Conservation (phyloP, 2,797 vertebrate species). For the Poecilia picta region DNA sequence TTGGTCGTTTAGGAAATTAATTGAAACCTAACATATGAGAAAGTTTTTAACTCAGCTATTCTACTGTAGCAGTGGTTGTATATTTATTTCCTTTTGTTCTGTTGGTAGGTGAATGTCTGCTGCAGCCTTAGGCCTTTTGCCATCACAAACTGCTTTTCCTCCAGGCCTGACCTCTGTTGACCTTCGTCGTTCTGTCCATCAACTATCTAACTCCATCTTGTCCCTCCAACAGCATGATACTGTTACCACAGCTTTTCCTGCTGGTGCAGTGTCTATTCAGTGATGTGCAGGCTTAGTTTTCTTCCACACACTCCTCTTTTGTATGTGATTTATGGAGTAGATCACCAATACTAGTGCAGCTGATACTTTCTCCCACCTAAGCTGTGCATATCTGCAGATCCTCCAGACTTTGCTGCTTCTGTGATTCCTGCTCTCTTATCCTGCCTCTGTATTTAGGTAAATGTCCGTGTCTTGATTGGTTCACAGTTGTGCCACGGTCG, state of each 20-base stretch:
- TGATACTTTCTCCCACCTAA: background rate
- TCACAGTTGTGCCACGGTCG: background rate
- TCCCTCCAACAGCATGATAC: background rate
- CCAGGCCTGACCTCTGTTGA: background rate
- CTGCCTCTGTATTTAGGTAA: background rate
- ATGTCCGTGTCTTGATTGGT: background rate
- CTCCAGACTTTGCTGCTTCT: background rate
- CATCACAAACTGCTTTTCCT: background rate
- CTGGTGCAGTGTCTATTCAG: background rate
- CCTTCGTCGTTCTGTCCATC: background rate
- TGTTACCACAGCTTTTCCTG: background rate
- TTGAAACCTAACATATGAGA: background rate
- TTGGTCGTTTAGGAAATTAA: background rate
- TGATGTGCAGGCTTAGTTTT: background rate
- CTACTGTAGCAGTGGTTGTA: background rate
- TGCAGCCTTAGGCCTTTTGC: background rate
- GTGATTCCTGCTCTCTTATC: background rate
- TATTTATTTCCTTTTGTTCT: background rate
- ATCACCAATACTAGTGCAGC: background rate
- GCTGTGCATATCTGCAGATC: background rate
- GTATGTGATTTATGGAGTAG: background rate
- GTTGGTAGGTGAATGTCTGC: background rate
- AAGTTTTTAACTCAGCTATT: background rate
- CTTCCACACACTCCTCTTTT: background rate
- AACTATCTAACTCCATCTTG: background rate